Evolutionary conservation across 2,797 vertebrate species (phyloP).

Genomic region (Brachymystax lenok): DNA sequence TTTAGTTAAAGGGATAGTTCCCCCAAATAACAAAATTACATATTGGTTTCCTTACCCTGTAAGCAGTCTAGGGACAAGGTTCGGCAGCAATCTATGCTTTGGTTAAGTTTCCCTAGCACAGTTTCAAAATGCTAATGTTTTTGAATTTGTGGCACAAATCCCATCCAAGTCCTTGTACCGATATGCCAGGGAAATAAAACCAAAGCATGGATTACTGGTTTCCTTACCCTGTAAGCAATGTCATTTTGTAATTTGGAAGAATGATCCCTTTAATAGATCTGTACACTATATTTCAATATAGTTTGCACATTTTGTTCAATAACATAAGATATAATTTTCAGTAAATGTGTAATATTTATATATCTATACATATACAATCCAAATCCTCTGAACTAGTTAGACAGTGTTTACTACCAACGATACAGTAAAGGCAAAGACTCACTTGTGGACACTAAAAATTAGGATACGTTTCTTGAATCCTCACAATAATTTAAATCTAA

Average conservation of each 20-base stretch:
- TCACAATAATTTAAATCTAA: constrained; percentile 79
- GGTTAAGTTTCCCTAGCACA: too few species aligned
- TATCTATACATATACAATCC: constrained; percentile 82
- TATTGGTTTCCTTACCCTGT: too few species aligned
- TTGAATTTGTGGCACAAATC: too few species aligned
- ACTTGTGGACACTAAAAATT: constrained; percentile 75
- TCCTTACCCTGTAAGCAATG: too few species aligned
- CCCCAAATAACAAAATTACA: too few species aligned
- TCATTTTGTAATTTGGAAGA: too few species aligned
- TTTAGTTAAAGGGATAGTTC: constrained; percentile 64
- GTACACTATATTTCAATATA: constrained; percentile 83
- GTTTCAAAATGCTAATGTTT: too few species aligned
- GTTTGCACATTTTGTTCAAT: constrained; percentile 79
- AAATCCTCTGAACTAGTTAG: constrained; percentile 80
- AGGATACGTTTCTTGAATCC: constrained; percentile 72
- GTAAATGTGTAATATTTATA: constrained; percentile 80
- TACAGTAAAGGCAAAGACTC: constrained; percentile 80
- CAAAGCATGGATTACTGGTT: too few species aligned
- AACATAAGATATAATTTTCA: constrained; percentile 76
- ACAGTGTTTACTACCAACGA: constrained; percentile 81
- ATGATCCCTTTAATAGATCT: constrained; percentile 71
- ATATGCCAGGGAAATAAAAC: too few species aligned
- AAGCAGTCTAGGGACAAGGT: too few species aligned
- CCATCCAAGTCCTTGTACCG: too few species aligned
- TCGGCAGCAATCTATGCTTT: too few species aligned